A percentile compares a stretch with the other conserved stretches of the same genome.
phyloP scores from a whole-genome alignment of 2,113 vertebrate species.

The Empidonax traillii region DNA sequence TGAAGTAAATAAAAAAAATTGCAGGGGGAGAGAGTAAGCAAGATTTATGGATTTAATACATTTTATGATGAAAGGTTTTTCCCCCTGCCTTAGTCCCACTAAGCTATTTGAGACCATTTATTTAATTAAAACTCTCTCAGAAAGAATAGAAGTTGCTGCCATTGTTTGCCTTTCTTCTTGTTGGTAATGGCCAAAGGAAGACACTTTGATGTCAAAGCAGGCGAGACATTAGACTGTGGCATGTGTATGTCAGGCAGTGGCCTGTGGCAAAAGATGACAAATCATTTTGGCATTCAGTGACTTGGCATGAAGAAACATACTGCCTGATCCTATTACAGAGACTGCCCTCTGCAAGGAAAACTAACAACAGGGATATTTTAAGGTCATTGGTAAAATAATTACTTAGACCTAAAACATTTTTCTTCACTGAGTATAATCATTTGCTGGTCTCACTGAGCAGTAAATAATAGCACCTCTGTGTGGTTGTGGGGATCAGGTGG shows the following conservation, averaged over 20 bases:
- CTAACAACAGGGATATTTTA: slow-evolving; percentile 28
- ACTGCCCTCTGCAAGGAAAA: background rate
- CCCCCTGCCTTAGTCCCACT: background rate
- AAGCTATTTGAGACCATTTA: background rate
- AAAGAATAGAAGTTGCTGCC: background rate
- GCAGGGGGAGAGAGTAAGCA: background rate
- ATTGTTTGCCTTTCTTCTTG: background rate
- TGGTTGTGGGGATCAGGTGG: background rate
- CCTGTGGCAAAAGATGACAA: slow-evolving; percentile 44
- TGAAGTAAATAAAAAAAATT: slow-evolving; percentile 6
- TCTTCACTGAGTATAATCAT: background rate
- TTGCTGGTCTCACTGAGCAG: background rate
- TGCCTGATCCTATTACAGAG: slow-evolving; percentile 46
- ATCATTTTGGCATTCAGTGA: slow-evolving; percentile 45
- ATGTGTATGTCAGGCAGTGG: slow-evolving; percentile 46
- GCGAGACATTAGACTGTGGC: background rate
- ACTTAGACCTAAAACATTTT: background rate
- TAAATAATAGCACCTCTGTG: slow-evolving; percentile 29
- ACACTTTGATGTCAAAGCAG: slow-evolving; percentile 38
- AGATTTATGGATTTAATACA: slow-evolving; percentile 14
- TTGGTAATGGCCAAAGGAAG: background rate
- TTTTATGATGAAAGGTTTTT: background rate
- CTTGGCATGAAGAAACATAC: slow-evolving; percentile 43
- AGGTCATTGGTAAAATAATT: slow-evolving; percentile 31
- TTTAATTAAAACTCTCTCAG: slow-evolving; percentile 12